These are phyloP conservation scores for Cephalopterus ornatus DNA, from an alignment of 2,113 vertebrate genomes.

Conservation along the genomic window DNA sequence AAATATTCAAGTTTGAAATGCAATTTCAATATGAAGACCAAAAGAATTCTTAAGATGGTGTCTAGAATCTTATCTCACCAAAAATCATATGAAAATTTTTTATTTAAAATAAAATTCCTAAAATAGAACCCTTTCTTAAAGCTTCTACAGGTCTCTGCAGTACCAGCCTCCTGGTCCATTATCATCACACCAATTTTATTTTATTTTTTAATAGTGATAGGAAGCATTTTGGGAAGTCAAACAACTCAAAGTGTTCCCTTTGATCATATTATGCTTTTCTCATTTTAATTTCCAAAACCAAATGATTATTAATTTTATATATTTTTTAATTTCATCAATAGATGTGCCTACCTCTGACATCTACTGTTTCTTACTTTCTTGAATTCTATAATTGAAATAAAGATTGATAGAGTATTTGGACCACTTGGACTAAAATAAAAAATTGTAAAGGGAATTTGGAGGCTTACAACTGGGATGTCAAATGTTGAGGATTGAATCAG, in stretches of 20 bases:
- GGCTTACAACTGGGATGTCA: not conserved
- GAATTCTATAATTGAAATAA: not conserved
- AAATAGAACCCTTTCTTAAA: not conserved
- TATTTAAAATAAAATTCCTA: not conserved
- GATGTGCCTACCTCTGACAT: not conserved
- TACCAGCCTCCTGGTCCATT: not conserved
- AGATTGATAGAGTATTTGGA: not conserved
- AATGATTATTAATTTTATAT: not conserved
- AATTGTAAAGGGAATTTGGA: not conserved
- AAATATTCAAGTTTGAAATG: not conserved
- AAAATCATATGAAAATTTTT: not conserved
- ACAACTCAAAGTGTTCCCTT: not conserved
- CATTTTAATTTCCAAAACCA: not conserved
- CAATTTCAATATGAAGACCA: not conserved
- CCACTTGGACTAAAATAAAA: not conserved
- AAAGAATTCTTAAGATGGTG: not conserved
- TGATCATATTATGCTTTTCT: not conserved
- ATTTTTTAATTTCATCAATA: not conserved
- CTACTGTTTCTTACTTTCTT: not conserved
- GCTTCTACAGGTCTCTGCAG: not conserved
- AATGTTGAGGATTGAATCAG: not conserved
- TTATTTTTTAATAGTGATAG: not conserved
- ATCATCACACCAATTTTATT: not conserved
- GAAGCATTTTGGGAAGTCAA: not conserved
- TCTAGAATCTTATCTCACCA: not conserved